These are phyloP conservation scores for Agrilus biguttatus DNA, from an alignment of 2,888 invertebrate species.

Conservation along the genomic window DNA sequence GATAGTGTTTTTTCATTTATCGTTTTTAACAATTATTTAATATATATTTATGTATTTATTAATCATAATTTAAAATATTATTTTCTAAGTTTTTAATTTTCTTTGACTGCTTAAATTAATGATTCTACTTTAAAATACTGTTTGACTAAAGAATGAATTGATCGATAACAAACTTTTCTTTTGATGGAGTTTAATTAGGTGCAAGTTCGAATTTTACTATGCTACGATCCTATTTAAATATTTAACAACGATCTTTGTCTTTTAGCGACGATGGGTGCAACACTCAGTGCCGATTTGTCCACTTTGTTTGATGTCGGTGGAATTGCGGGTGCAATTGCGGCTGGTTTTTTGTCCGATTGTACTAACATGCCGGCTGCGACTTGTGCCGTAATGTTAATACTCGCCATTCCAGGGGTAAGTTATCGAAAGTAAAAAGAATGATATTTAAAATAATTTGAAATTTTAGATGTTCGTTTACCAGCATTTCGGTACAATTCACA, in stretches of 20 bases:
- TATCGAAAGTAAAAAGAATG: neutral
- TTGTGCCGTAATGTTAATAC: constrained; percentile 64
- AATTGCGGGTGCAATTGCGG: constrained; percentile 74
- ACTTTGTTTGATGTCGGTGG: constrained; percentile 83
- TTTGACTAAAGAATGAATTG: too few species aligned
- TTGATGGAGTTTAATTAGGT: too few species aligned
- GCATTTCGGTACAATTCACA: constrained; percentile 47
- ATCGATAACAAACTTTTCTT: too few species aligned
- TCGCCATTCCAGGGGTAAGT: constrained; percentile 69
- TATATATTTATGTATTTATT: too few species aligned
- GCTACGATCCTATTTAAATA: neutral
- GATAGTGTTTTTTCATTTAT: too few species aligned
- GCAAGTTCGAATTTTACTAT: too few species aligned
- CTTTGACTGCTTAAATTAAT: too few species aligned
- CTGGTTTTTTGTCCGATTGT: constrained; percentile 75
- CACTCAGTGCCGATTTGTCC: constrained; percentile 60
- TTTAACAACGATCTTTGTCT: constrained; percentile 7
- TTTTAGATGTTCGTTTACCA: constrained; percentile 70
- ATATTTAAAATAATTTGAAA: constrained; percentile 2
- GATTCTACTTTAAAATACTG: too few species aligned
- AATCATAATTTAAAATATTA: too few species aligned
- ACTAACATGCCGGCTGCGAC: constrained; percentile 76
- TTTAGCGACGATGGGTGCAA: constrained; percentile 51
- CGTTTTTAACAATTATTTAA: too few species aligned
- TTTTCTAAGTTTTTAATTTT: neutral